Percentiles rank a stretch among this genome's conserved stretches.
Evolutionary conservation across 2,797 vertebrate species (phyloP).

Genomic region (Lacerta viridis): DNA sequence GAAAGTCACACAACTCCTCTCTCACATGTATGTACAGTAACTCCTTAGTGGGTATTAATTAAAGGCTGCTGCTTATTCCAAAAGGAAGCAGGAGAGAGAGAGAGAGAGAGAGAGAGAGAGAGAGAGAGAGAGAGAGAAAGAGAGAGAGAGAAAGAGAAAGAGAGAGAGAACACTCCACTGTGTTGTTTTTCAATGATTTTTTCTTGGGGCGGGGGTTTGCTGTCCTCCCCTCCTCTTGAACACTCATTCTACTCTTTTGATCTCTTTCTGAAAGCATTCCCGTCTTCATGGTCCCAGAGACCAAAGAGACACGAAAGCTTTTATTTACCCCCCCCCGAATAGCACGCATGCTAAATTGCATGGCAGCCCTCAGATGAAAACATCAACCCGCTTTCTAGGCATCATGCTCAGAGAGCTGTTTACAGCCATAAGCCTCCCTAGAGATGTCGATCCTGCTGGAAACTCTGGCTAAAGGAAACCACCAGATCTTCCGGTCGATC

Average conservation of each 20-base stretch:
- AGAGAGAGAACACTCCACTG: too few relatives aligned
- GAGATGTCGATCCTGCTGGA: not conserved
- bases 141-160: too few relatives aligned
- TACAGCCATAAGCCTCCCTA: not conserved
- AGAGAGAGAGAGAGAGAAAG: too few relatives aligned
- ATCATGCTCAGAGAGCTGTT: not conserved
- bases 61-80: too few relatives aligned
- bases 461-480: slow-evolving; percentile 2
- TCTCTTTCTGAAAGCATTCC: not conserved
- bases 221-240: not conserved
- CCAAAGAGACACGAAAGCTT: not conserved
- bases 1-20: too few relatives aligned
- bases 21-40: too few relatives aligned
- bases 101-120: too few relatives aligned
- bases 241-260: not conserved
- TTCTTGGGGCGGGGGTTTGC: not conserved
- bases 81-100: too few relatives aligned
- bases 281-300: not conserved
- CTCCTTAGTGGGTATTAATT: too few relatives aligned
- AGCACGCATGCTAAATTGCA: not conserved
- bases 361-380: not conserved
- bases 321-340: not conserved
- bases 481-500: slow-evolving; percentile 4
- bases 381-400: not conserved
- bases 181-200: too few relatives aligned